Evolutionary conservation across 2,797 vertebrate species (phyloP).

Genomic region (Sebastes taczanowskii): DNA sequence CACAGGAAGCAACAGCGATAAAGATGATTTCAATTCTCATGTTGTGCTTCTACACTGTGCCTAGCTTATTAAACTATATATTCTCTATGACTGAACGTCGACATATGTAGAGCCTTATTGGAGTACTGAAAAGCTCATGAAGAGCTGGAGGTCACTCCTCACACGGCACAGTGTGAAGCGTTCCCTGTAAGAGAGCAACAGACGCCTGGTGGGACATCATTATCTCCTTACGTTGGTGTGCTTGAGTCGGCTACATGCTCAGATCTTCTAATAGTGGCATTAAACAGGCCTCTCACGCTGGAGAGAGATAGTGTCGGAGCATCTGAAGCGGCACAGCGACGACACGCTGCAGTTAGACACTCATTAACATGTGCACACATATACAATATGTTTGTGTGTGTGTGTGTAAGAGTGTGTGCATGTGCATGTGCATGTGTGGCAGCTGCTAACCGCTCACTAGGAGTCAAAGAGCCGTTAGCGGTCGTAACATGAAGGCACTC

Average conservation of each 20-base stretch:
- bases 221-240: constrained; percentile 30
- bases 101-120: not conserved
- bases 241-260: constrained; percentile 18
- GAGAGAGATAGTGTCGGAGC: not conserved
- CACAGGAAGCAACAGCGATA: not conserved
- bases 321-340: constrained; percentile 25
- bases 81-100: not conserved
- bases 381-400: not conserved
- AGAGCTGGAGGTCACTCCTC: constrained; percentile 35
- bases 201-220: constrained; percentile 40
- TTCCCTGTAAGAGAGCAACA: constrained; percentile 16
- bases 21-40: not conserved
- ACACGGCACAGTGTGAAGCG: constrained; percentile 36
- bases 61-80: not conserved
- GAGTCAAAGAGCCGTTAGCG: constrained; percentile 40
- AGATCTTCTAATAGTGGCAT: constrained; percentile 40
- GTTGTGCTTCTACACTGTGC: not conserved
- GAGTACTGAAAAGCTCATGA: not conserved
- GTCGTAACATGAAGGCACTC: not conserved
- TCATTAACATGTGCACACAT: constrained; percentile 44
- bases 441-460: constrained; percentile 19
- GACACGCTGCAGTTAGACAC: constrained; percentile 32
- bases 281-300: constrained; percentile 28
- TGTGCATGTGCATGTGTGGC: not conserved
- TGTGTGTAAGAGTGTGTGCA: not conserved